Base-by-base conservation (phyloP, 2,888 invertebrate species). In the Patella ulyssiponensis region DNA sequence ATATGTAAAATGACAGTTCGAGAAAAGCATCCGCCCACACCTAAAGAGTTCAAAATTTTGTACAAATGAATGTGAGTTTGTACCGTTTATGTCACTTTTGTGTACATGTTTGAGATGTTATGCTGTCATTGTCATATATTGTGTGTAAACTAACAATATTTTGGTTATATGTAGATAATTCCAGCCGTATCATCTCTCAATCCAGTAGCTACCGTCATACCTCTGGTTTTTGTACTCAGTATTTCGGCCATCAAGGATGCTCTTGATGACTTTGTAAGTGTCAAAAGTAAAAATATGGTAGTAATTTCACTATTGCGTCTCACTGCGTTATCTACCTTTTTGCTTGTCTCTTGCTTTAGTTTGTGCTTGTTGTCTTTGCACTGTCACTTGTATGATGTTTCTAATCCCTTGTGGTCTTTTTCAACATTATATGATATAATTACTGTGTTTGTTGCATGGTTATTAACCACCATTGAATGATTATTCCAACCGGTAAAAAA, bases 181-280 rank as follows among this genome's bases (percentile, higher is more conserved):
- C 98, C 98, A 87, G 96, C 96, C 92, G 98, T 99, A 93, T 98
- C 98, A 87, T 98, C 98, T 89, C 94, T 99, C 88, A 98, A 98
- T 81, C 98, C 98, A 86, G 96, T 98, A 91, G 98, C 98, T 85
- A 99, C 99, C 86, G 96, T 98, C 86, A 96, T 98, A 92, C 98
- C 99, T 83, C 94, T 99, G 86, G 96, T 97, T 86, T 96, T 97
- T 84, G 98, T 99, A 88, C 94, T 99, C 83, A 95, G 96, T 77
- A 94, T 99, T 91, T 98, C 98, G 87, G 98, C 98, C 89, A 95
- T 97, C 88, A 98, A 99, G 93, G 98, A 98, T 94, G 97, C 97
- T 89, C 97, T 98, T 92, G 98, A 98, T 94, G 98, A 98, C 93
- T 96, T 96, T 93, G 98, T 98, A 93, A 96, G 96, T 95, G 82